Evolutionary conservation across 2,888 invertebrate genomes (phyloP), one percentile per base, ranked within the genome.

Genomic region (Lottia gigantea): DNA sequence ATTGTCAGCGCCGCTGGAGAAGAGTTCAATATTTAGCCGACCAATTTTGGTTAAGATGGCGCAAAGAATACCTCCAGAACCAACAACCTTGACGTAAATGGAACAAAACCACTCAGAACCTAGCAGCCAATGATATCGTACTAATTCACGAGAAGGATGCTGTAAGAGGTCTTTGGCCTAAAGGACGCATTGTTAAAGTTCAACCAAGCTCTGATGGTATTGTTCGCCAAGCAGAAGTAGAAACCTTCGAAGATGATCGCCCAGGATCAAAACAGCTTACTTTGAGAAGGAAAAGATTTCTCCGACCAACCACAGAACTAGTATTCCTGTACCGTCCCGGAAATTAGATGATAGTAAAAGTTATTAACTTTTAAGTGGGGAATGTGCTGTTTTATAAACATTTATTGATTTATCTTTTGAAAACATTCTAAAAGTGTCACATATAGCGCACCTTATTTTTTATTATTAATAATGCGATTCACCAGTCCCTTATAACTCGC

Each of bases 41-140:
- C 46, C 46, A 26, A 31, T 73, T 73, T 46, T 73, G 70, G 73
- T 62, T 64, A 45, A 61, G 71, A n/a, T 73, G 73, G 73, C 62
- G 67, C 47, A 65, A 65, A 16, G 73, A 73, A 55, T 70, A 46
- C 55, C 64, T 73, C 23, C 61, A 49, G 12, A 19, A 46, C n/a
- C 63, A 70, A 23, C 73, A 73, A 40, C 19, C 11, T 23, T 46
- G 70, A 23, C 66, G 62, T 1, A 73, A 73, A 45, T 73, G 73
- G 73, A 66, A 73, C 23, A 26, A 46, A n/a, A 68, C 64, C n/a
- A 16, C 15, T 23, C 47, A 16, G 12, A 61, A 70, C 19, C 31
- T 73, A 6, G 49, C 46, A 25, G 62, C 31, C 11, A 64, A 66
- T 15, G 66, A 70, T 15, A 66, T 70, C 16, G 70, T 70, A n/a